These are phyloP conservation scores for Acanthisitta chloris DNA, from an alignment of 2,113 vertebrate genomes.

Conservation along the genomic window DNA sequence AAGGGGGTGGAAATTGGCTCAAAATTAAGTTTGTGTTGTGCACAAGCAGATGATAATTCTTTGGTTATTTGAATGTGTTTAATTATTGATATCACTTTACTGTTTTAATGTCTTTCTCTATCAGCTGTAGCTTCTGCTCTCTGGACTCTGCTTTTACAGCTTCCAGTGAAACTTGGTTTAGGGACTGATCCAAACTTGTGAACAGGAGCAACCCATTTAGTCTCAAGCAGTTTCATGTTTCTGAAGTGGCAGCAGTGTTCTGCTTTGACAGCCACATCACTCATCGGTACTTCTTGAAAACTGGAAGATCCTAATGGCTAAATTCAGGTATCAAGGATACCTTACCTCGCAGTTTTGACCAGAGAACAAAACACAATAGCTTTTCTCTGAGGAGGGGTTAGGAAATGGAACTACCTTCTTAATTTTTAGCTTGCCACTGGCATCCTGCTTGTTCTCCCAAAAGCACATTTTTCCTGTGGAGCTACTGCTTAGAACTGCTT, in stretches of 20 bases:
- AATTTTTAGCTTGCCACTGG: background rate
- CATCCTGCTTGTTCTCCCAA: background rate
- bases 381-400: background rate
- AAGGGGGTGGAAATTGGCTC: slow-evolving; percentile 1
- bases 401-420: background rate
- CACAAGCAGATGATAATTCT: background rate
- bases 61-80: background rate
- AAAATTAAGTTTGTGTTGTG: background rate
- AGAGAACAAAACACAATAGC: background rate
- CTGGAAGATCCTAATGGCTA: background rate
- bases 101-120: background rate
- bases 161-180: background rate
- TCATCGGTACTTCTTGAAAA: background rate
- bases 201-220: background rate
- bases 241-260: background rate
- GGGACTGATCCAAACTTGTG: background rate
- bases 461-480: background rate
- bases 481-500: background rate
- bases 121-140: background rate
- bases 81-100: background rate
- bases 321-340: background rate
- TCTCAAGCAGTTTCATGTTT: background rate
- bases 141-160: background rate
- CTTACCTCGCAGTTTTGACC: background rate
- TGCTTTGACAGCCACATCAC: rapidly evolving